phyloP scores from a whole-genome alignment of 2,797 vertebrate genomes.

The Anas acuta region DNA sequence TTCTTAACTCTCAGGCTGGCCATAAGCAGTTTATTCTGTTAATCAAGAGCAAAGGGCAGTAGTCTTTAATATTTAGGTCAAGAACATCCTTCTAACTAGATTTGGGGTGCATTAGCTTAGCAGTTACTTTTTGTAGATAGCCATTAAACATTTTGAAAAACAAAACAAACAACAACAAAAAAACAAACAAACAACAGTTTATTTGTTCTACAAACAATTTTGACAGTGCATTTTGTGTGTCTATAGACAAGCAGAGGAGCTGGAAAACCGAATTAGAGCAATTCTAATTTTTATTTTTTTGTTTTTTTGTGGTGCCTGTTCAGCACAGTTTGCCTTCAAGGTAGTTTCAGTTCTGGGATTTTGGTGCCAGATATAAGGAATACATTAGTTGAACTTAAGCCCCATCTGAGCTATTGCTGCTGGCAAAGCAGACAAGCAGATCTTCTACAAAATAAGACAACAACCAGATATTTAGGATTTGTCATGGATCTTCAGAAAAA shows the following conservation, averaged over 20 bases:
- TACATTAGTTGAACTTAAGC: neutral
- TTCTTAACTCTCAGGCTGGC: neutral
- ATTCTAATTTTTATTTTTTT: neutral
- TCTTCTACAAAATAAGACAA: neutral
- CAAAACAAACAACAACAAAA: too few species aligned
- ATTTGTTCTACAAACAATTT: neutral
- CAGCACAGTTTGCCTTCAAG: neutral
- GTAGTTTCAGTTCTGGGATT: neutral
- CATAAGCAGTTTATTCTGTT: neutral
- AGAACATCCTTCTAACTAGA: neutral
- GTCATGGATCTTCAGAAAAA: neutral
- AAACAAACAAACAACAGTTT: too few species aligned
- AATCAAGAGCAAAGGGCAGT: neutral
- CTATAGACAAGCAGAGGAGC: neutral
- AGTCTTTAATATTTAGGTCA: neutral
- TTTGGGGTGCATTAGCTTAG: neutral
- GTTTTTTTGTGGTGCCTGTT: neutral
- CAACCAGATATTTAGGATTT: neutral
- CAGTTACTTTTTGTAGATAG: neutral
- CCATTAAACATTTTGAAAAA: neutral
- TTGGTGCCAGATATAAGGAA: neutral
- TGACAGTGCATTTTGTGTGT: neutral
- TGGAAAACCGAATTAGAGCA: neutral
- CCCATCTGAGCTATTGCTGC: neutral
- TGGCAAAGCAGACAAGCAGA: neutral